Base-by-base conservation (phyloP, 2,888 invertebrate species). In the Drosophila multiciliata region DNA sequence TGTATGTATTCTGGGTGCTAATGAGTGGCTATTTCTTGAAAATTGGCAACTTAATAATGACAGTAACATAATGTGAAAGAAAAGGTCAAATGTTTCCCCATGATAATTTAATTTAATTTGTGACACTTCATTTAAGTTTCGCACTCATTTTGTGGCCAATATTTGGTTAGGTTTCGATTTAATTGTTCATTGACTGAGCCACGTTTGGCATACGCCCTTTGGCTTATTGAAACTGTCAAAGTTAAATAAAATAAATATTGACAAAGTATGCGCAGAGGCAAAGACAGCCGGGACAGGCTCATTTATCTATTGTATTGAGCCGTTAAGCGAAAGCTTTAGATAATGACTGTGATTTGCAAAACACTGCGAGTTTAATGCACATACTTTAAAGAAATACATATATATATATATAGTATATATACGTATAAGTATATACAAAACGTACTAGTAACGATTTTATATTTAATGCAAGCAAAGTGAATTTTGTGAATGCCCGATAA, bases 291-390 rank as follows among this genome's bases (percentile, higher is more conserved):
- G 29, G 50, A 26, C 32, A 57, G 52, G 57, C 84, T 72, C 76
- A 85, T 89, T 85, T 89, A 86, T 85, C 86, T 74, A 73, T 65
- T 58, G 71, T 52, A 53, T 59, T 79, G 80, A 89, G 88, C 80
- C 65, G 53, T 79, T 89, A 89, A 89, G 85, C 88, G 75, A 75
- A 73, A 63, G 85, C 86, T 89, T 82, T 82, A 87, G 90, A 82
- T 89, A 85, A 89, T 88, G 90, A 73, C 86, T 72, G 66, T 82
- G 83, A 82, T 89, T 85, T 73, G 75, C 59, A 66, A 49, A 75
- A 67, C 62, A 62, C 32, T 72, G 55, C 26, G 55, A 66, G 59
- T 29, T 60, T 11, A 53, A 42, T 73, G 17, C 53, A 36, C 55
- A 50, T 54, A 65, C 35, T 63, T 58, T 45, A 60, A 40, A 66